Evolutionary conservation across 1,140 invertebrate genomes (phyloP), one percentile per base, ranked within the genome.

Genomic region (Phortica variegata): DNA sequence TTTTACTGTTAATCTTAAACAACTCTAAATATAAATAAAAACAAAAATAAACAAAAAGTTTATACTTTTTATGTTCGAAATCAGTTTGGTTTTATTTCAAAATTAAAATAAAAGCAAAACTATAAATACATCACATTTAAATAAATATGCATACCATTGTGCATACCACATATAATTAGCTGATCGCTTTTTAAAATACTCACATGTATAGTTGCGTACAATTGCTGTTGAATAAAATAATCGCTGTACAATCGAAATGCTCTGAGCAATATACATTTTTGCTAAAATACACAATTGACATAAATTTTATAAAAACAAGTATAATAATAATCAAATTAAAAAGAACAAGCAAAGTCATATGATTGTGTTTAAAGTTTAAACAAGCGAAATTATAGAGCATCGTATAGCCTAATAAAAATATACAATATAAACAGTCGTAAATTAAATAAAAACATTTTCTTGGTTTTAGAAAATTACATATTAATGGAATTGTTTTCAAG

Each of bases 81-180:
- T n/a, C n/a, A n/a, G n/a, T n/a, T n/a, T n/a, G n/a, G n/a, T n/a
- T n/a, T n/a, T n/a, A n/a, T n/a, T n/a, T n/a, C 6, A 33, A 65
- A 26, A 26, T 26, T 57, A 43, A 49, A 52, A 39, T 23, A 48
- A 49, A 40, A 5, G 23, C 23, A 26, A 68, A 68, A 68, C 68
- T 68, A 68, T 68, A 68, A 68, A 69, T 68, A 68, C 57, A 68
- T 68, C 63, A 68, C 63, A 68, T 68, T 57, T 49, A 66, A n/a
- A 34, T 34, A 34, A 6, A 34, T 34, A 34, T n/a, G 13, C n/a
- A n/a, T n/a, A n/a, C n/a, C n/a, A n/a, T n/a, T n/a, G n/a, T n/a
- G n/a, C n/a, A n/a, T n/a, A n/a, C n/a, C n/a, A n/a, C n/a, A n/a
- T n/a, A n/a, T n/a, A n/a, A n/a, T n/a, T n/a, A n/a, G n/a, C n/a